These are phyloP conservation scores for Ellobius talpinus DNA, from an alignment of 2,113 vertebrate genomes.

Conservation along the genomic window DNA sequence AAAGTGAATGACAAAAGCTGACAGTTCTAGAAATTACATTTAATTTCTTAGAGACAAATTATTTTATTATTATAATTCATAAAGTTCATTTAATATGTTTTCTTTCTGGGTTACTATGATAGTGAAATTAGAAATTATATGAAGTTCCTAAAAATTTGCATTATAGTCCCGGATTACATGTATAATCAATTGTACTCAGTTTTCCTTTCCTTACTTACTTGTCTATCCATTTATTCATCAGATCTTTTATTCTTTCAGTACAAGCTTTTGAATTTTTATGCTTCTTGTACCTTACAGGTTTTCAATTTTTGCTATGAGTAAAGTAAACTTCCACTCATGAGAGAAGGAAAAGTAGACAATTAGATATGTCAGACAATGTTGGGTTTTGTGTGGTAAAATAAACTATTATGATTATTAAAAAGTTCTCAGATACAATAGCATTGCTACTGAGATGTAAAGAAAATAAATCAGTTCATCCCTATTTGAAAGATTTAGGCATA, in stretches of 20 bases:
- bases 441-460: not conserved
- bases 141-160: not conserved
- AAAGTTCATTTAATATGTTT: not conserved
- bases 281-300: not conserved
- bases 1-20: not conserved
- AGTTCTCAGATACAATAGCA: not conserved
- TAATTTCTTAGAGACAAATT: not conserved
- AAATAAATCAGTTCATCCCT: not conserved
- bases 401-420: not conserved
- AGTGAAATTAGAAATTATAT: not conserved
- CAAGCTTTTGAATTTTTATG: not conserved
- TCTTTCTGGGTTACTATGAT: not conserved
- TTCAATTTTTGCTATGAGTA: not conserved
- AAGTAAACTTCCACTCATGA: not conserved
- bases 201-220: not conserved
- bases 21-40: not conserved
- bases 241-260: not conserved
- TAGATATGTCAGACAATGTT: not conserved
- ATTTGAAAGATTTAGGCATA: not conserved
- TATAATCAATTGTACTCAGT: not conserved
- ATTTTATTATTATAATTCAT: not conserved
- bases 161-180: not conserved
- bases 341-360: not conserved
- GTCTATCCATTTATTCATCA: not conserved
- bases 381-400: not conserved